Evolutionary conservation across 2,113 vertebrate species (phyloP).

Genomic region (Porphyrio hochstetteri): DNA sequence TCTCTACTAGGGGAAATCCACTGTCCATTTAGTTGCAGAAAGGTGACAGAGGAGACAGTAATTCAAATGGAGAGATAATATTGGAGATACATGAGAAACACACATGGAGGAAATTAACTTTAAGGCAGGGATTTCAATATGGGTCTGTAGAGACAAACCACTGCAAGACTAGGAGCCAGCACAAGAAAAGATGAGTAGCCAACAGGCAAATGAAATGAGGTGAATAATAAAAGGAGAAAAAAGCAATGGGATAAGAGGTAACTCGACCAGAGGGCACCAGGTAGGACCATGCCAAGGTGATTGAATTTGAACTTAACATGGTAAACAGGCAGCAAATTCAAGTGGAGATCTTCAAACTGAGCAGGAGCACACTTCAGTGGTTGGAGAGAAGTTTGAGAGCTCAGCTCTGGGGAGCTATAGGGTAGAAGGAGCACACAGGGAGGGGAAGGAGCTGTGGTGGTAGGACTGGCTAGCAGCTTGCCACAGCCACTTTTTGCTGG

Average conservation of each 20-base stretch:
- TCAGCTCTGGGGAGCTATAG: background rate
- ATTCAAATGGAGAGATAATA: background rate
- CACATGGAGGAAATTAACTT: background rate
- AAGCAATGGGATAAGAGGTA: background rate
- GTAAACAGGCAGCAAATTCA: background rate
- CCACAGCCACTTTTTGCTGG: background rate
- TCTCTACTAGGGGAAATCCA: background rate
- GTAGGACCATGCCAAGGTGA: background rate
- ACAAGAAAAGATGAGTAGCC: background rate
- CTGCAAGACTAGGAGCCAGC: background rate
- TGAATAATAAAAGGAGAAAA: background rate
- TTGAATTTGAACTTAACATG: background rate
- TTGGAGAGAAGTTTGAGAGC: background rate
- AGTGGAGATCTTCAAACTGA: background rate
- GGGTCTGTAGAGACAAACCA: background rate
- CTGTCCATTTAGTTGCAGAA: background rate
- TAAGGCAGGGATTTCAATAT: background rate
- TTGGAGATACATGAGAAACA: background rate
- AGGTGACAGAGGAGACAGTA: background rate
- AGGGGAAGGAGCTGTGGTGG: accelerated
- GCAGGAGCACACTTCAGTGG: accelerated
- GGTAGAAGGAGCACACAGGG: background rate
- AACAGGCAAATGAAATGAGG: background rate
- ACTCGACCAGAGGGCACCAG: background rate
- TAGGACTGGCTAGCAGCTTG: background rate